Percentiles rank a stretch among this genome's conserved stretches.
Conservation (phyloP, 30 jellyfish, hydroid and myxozoan genomes). For the Sanderia malayensis region DNA sequence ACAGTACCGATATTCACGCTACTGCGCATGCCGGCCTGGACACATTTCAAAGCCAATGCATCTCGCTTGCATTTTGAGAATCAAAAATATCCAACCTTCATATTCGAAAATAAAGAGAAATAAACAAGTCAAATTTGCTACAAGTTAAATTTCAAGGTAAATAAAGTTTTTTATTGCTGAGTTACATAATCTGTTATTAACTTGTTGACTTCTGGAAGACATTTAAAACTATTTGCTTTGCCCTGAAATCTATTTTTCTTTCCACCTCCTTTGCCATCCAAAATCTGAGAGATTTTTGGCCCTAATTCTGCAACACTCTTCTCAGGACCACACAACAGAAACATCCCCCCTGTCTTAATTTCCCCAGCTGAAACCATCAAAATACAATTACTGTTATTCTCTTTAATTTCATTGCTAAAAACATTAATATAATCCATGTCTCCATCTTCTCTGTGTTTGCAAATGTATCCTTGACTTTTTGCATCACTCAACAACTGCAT, state of each 20-base stretch:
- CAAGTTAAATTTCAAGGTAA: too few species aligned
- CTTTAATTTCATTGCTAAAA: slow-evolving; percentile 48
- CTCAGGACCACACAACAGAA: slow-evolving; percentile 77
- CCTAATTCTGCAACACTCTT: slow-evolving; percentile 35
- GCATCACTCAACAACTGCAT: slow-evolving; percentile 34
- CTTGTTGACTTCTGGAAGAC: slow-evolving; percentile 42
- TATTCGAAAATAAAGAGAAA: too few species aligned
- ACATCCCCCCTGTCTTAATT: slow-evolving; percentile 79
- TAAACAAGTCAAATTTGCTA: too few species aligned
- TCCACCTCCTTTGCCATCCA: slow-evolving; percentile 93
- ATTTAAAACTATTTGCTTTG: slow-evolving; percentile 64
- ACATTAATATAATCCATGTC: slow-evolving; percentile 78
- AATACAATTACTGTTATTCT: slow-evolving; percentile 30
- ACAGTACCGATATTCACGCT: too few species aligned
- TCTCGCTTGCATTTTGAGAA: too few species aligned
- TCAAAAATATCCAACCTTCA: too few species aligned
- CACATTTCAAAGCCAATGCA: too few species aligned
- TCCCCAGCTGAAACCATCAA: slow-evolving; percentile 71
- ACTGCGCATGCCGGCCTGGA: too few species aligned
- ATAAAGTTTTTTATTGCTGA: too few species aligned
- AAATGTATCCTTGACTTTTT: slow-evolving; percentile 44
- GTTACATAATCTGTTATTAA: too few species aligned
- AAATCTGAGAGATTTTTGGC: slow-evolving; percentile 50
- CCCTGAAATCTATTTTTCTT: slow-evolving; percentile 84
- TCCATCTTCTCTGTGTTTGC: slow-evolving; percentile 90